Evolutionary conservation across 2,797 vertebrate species (phyloP).

Genomic region (Bovichtus variegatus): DNA sequence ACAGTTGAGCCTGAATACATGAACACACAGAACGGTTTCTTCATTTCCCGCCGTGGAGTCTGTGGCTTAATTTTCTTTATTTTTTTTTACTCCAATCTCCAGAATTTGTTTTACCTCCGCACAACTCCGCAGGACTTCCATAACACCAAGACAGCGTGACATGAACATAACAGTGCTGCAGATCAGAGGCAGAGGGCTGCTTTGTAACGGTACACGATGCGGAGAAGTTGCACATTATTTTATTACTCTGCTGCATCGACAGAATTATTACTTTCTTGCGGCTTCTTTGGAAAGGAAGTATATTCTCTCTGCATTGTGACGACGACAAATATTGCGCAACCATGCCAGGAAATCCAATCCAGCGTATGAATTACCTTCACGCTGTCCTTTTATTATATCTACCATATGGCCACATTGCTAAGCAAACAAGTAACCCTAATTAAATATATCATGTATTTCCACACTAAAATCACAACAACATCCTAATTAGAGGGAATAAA

Average conservation of each 20-base stretch:
- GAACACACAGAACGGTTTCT: neutral
- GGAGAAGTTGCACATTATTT: constrained; percentile 10
- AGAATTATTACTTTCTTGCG: neutral
- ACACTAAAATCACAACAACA: neutral
- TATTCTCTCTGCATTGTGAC: neutral
- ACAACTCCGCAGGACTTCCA: neutral
- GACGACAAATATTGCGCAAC: neutral
- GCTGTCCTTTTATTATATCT: neutral
- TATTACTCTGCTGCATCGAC: constrained; percentile 8
- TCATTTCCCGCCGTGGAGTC: too few species aligned
- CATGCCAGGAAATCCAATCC: neutral
- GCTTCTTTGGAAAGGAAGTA: neutral
- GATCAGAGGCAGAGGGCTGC: constrained; percentile 27
- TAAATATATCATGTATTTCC: constrained; percentile 8
- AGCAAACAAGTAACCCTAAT: constrained; percentile 7
- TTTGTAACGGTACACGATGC: neutral
- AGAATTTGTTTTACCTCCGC: constrained; percentile 16
- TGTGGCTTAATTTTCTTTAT: constrained; percentile 4
- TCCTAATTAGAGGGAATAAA: constrained; percentile 36
- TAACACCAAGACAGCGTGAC: constrained; percentile 26
- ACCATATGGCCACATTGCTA: neutral
- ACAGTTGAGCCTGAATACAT: neutral
- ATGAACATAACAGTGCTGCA: constrained; percentile 28
- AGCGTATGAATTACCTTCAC: neutral
- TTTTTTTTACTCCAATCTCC: constrained; percentile 1